Base-by-base conservation (phyloP, 1,140 invertebrate species). In the Sesamia nonagrioides region DNA sequence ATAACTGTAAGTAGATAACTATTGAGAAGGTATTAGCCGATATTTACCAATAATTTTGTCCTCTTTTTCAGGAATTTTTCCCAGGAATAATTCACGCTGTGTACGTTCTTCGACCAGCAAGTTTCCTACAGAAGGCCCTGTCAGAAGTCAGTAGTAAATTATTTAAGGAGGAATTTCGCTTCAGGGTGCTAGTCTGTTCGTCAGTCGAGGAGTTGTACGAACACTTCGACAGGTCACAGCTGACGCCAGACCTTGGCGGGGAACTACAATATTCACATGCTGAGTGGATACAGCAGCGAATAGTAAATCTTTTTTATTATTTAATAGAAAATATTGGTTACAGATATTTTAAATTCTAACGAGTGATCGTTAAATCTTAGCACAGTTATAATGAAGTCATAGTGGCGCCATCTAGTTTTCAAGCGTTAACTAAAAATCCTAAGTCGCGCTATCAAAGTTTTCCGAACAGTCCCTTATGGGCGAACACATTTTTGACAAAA, bases 211-310 rank as follows among this genome's bases (percentile, higher is more conserved):
- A 99, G 91, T 95, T 99, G 50, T 97, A 98, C 86, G 97, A 98
- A 50, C 97, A 97, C 90, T 96, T 99, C 66, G 98, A 98, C 85
- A 95, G 96, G 74, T 96, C 96, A 86, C 98, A 99, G 92, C 95
- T 99, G 78, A 99, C 98, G 0, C 95, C 96, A 56, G 98, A 99
- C 90, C 96, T 99, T 54, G 98, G 98, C 5, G 99, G 99, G 8
- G 96, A 96, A 79, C 95, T 99, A 72, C 96, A 97, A 37, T 99
- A 99, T 95, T 98, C 98, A 84, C 98, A 99, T 94, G 96, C 98
- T 66, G 98, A 99, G 87, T 99, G 99, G 99, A 99, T 99, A 90
- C 97, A 99, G 87, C 98, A 99, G 92, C 96, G 99, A 96, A 97
- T 99, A 93, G 99, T 99, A 95, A 97, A 4, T 35, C 40, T 11